These are phyloP conservation scores for Marcusenius ussheri DNA, from an alignment of 2,113 vertebrate species.

Conservation along the genomic window DNA sequence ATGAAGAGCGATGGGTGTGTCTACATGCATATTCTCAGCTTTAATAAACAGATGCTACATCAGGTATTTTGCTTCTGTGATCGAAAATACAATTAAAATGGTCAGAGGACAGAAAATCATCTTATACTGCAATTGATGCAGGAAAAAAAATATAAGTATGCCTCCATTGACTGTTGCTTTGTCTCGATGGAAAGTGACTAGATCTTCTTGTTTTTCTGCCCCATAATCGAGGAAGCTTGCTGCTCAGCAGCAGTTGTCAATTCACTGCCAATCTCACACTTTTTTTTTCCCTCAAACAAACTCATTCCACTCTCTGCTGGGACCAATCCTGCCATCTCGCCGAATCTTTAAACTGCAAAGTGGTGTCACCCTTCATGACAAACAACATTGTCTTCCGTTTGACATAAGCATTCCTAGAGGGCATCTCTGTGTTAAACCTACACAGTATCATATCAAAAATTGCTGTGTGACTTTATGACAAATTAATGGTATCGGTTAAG, in stretches of 20 bases:
- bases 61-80: background rate
- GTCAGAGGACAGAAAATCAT: background rate
- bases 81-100: background rate
- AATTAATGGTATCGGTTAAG: background rate
- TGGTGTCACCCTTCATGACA: background rate
- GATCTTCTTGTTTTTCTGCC: background rate
- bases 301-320: background rate
- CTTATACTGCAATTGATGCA: background rate
- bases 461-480: background rate
- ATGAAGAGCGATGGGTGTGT: background rate
- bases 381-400: background rate
- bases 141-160: background rate
- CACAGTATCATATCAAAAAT: background rate
- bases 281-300: background rate
- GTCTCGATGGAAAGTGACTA: background rate
- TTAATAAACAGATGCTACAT: background rate
- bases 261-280: background rate
- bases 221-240: background rate
- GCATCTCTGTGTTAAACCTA: background rate
- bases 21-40: background rate
- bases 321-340: background rate
- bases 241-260: background rate
- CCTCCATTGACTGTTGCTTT: background rate
- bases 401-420: background rate
- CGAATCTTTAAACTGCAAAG: background rate